phyloP scores from a whole-genome alignment of 2,113 vertebrate genomes.

The Ceyx margarethae region DNA sequence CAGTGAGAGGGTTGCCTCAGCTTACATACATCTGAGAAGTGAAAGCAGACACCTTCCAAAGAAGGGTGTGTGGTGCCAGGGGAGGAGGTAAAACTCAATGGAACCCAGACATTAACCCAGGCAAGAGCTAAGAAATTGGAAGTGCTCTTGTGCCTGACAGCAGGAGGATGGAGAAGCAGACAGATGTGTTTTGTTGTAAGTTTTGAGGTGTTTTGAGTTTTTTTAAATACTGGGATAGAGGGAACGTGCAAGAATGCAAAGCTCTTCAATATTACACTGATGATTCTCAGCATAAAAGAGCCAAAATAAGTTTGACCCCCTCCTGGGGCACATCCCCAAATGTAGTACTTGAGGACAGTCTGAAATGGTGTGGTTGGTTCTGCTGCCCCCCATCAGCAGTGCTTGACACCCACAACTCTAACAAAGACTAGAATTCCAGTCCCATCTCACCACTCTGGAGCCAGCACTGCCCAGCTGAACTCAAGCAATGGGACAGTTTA shows the following conservation, averaged over 20 bases:
- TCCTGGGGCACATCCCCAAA: neutral
- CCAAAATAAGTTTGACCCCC: neutral
- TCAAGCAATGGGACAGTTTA: neutral
- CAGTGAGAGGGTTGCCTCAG: neutral
- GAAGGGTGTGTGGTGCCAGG: neutral
- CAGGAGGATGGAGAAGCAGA: neutral
- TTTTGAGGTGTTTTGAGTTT: neutral
- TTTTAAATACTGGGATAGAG: neutral
- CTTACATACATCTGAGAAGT: neutral
- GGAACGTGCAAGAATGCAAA: neutral
- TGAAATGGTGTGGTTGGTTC: fast-evolving
- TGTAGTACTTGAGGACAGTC: neutral
- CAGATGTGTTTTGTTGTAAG: neutral
- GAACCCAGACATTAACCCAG: neutral
- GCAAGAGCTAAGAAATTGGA: neutral
- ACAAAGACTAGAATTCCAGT: neutral
- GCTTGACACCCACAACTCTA: neutral
- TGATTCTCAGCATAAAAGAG: neutral
- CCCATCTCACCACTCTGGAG: neutral
- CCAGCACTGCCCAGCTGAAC: neutral
- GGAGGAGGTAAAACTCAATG: neutral
- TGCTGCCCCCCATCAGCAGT: neutral
- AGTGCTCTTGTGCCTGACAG: neutral
- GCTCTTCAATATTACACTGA: neutral
- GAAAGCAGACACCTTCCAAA: neutral